Evolutionary conservation across 1,140 invertebrate genomes (phyloP), one percentile per base, ranked within the genome.

Genomic region (Varroa destructor): DNA sequence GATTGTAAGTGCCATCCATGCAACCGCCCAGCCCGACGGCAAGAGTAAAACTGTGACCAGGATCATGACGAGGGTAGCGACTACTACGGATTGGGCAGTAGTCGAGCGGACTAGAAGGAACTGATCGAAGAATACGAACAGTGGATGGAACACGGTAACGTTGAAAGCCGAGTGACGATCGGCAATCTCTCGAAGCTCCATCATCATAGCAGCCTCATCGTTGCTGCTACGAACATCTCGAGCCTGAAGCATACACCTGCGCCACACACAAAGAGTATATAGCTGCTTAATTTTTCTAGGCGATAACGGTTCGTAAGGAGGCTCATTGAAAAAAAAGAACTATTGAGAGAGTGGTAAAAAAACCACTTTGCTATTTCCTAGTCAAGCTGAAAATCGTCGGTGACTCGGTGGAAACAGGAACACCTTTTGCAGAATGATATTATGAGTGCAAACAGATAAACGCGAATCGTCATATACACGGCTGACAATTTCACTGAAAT

Each of bases 31-130:
- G 8, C 93, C 84, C 77, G 95, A 94, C 0, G 94, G 94, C 56
- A 98, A 96, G 78, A 97, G 97, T 58, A 97, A 86, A 75, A 95
- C 88, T 0, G 92, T 92, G n/a, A 96, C 90, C 42, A 95, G 81
- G 86, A 96, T 93, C 93, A 98, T 97, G 51, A 93, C 89, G 0
- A 87, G 80, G 0, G 92, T 90, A 14, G 93, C 93, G 70, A 95
- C 88, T 0, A 89, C 84, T 81, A 97, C 90, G 73, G 92, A 90
- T 76, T 97, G 93, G 6, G 97, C 85, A 1, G 92, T 95, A 1
- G 90, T 91, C 0, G 91, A 90, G 43, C 90, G 84, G 0, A 97
- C 91, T 14, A 94, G 83, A 75, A 97, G 90, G 77, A 96, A 95
- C 84, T 94, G 86, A 81, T 96, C 93, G 77, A 94, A 95, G 80